Base-by-base conservation (phyloP, 2,888 invertebrate genomes). In the Andrena bicolor region DNA sequence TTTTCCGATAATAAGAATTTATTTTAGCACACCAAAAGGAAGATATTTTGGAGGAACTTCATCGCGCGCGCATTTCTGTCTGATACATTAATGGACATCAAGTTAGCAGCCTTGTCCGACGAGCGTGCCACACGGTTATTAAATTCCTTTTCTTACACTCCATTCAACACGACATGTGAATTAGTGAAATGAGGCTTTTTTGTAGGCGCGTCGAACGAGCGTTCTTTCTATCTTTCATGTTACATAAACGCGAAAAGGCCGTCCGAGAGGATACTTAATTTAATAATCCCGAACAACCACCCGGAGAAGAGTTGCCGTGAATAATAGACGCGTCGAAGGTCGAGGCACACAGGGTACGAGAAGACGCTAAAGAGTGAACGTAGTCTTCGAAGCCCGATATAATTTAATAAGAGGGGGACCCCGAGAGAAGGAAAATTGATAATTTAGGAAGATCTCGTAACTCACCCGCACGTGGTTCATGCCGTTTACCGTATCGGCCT, bases 401-500 rank as follows among this genome's bases (percentile, higher is more conserved):
- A 41, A 41, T 41, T 16, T 41, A 26, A 32, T 35, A 61, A 61
- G 3, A n/a, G 10, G 20, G 1, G 3, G n/a, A 13, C 16, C 41
- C 0, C 10, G 10, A 2, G n/a, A 8, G 16, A 10, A 61, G 13
- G n/a, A 3, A 13, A 49, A 13, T 10, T 32, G 20, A 1, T 64
- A 32, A 20, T 20, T 53, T 1, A 26, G 10, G 5, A 5, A 48
- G 6, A 20, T 28, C 13, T 26, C 20, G 28, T 53, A 26, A 88
- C 90, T 88, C 70, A 91, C 91, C 82, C 60, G 73, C 70, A 53
- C 65, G 80, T 28, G 87, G 76, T 61, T 90, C 90, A 35, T 87
- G 85, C 6, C 92, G 89, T 80, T 92, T 92, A 5, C 92, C 92
- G 70, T 90, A 92, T 4, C 91, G 90, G 58, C 89, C 86, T 60